Conservation (phyloP, 1,140 invertebrate species). For the Paralvinella palmiformis region DNA sequence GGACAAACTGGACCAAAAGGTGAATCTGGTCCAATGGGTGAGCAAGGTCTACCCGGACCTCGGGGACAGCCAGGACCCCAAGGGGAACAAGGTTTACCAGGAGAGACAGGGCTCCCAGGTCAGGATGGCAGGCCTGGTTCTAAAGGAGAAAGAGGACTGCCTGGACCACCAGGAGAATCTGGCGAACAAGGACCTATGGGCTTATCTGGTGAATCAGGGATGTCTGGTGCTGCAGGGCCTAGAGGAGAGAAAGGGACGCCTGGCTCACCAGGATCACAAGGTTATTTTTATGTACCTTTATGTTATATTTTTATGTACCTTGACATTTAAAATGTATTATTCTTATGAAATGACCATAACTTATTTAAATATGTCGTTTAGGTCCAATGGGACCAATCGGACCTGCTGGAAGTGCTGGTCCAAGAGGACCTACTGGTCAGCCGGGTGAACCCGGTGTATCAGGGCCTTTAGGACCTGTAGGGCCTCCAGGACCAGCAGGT, state of each 20-base stretch:
- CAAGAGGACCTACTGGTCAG: background rate
- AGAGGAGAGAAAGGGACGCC: background rate
- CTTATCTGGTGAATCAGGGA: slow-evolving; percentile 38
- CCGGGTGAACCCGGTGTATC: background rate
- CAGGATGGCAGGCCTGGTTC: slow-evolving; percentile 55
- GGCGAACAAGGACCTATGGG: background rate
- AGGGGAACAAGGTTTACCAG: slow-evolving; percentile 14
- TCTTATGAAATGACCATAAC: background rate
- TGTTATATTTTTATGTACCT: background rate
- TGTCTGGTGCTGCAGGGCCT: background rate
- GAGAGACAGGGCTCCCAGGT: slow-evolving; percentile 31
- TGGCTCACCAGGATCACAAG: background rate
- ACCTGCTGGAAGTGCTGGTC: too few species aligned
- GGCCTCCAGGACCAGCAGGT: slow-evolving; percentile 1
- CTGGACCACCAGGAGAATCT: background rate
- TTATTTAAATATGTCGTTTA: background rate
- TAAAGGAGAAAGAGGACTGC: background rate
- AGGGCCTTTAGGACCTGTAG: background rate
- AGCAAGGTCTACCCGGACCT: background rate
- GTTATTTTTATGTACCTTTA: background rate
- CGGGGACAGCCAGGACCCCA: background rate
- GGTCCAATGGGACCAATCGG: background rate
- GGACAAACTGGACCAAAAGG: background rate
- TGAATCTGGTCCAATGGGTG: background rate
- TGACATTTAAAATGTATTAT: background rate